phyloP scores from a whole-genome alignment of 2,797 vertebrate genomes.

The Schizopygopsis pylzovi region DNA sequence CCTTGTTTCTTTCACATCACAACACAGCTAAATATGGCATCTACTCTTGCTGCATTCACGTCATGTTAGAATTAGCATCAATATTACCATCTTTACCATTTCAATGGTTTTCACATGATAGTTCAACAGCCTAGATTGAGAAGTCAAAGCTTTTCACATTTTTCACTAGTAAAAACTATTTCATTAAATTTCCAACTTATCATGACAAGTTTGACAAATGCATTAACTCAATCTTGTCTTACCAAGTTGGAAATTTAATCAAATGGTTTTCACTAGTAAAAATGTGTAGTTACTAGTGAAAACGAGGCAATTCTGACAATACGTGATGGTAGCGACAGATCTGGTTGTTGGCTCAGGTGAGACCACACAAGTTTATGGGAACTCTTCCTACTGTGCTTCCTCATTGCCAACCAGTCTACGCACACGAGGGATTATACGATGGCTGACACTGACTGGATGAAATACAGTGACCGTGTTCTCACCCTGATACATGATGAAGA shows the following conservation, averaged over 20 bases:
- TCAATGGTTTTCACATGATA: not conserved
- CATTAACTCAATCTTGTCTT: not conserved
- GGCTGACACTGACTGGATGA: constrained; percentile 9
- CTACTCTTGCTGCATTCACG: not conserved
- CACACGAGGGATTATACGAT: constrained; percentile 11
- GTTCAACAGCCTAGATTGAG: not conserved
- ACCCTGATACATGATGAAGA: constrained; percentile 25
- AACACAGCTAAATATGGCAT: not conserved
- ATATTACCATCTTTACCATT: not conserved
- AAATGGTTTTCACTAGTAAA: not conserved
- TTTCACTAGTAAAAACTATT: not conserved
- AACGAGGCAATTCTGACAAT: not conserved
- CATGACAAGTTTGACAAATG: not conserved
- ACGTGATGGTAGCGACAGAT: not conserved
- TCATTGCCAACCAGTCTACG: constrained; percentile 15
- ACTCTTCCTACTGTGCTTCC: constrained; percentile 42
- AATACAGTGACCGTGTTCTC: constrained; percentile 45
- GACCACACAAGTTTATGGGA: constrained; percentile 29
- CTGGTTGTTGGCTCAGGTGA: constrained; percentile 15
- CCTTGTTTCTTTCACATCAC: not conserved
- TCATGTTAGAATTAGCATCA: not conserved
- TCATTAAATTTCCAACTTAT: not conserved
- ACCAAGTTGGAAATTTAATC: not conserved
- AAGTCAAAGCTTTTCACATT: not conserved
- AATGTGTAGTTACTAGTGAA: not conserved